phyloP scores from a whole-genome alignment of 2,113 vertebrate genomes.

The Diadophis punctatus region DNA sequence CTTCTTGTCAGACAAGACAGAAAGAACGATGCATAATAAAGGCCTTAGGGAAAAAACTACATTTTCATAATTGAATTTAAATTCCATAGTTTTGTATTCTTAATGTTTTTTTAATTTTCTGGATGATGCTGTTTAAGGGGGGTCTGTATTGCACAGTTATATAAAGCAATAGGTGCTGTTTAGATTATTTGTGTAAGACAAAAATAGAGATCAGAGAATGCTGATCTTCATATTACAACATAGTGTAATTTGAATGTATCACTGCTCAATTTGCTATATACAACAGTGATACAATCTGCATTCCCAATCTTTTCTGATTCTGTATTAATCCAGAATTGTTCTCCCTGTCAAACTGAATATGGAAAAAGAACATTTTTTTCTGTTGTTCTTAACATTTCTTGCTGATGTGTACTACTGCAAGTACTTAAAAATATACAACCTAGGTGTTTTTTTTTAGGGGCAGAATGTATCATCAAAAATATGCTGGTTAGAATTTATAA shows the following conservation, averaged over 20 bases:
- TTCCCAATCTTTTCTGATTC: neutral
- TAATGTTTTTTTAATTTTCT: neutral
- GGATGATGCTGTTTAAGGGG: neutral
- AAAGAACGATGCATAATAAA: neutral
- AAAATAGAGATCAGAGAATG: slow-evolving; percentile 4
- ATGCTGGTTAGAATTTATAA: neutral
- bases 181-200: neutral
- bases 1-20: neutral
- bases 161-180: neutral
- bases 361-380: neutral
- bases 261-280: neutral
- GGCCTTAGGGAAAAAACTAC: neutral
- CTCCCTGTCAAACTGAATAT: neutral
- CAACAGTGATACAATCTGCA: neutral
- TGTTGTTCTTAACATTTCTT: neutral
- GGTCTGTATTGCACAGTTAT: slow-evolving; percentile 30
- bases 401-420: neutral
- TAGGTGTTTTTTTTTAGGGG: neutral
- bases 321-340: neutral
- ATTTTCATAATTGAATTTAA: neutral
- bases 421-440: neutral
- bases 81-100: neutral
- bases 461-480: neutral
- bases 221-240: slow-evolving; percentile 1
- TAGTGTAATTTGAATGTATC: neutral